These are phyloP conservation scores for Lasaia peninsularis DNA, from an alignment of 1,140 invertebrate genomes.

Conservation along the genomic window DNA sequence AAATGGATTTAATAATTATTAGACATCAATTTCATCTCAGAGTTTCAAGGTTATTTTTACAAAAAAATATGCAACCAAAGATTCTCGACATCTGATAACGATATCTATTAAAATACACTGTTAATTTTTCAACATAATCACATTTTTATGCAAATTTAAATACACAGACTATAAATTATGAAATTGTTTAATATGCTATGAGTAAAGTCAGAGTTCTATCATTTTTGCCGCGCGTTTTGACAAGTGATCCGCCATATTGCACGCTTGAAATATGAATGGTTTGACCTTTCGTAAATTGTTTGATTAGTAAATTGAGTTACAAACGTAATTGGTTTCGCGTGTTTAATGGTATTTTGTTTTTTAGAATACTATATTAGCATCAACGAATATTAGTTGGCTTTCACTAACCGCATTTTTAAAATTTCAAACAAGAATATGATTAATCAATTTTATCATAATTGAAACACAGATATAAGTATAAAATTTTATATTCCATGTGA, in stretches of 20 bases:
- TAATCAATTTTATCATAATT: neutral
- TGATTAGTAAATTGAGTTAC: conserved; percentile 12
- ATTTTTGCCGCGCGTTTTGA: conserved; percentile 11
- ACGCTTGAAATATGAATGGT: conserved; percentile 7
- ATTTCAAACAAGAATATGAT: neutral
- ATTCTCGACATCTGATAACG: neutral
- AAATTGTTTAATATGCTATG: neutral
- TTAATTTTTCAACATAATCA: neutral
- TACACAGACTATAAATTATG: conserved; percentile 7
- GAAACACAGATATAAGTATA: neutral
- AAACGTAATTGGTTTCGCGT: conserved; percentile 8
- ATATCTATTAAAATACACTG: neutral
- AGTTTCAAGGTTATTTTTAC: no score
- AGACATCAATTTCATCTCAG: no score
- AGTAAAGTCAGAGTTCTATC: neutral
- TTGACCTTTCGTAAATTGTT: conserved; percentile 10
- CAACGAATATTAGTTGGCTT: neutral
- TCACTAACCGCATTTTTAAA: neutral
- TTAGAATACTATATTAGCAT: neutral
- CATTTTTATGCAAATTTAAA: neutral
- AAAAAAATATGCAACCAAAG: neutral
- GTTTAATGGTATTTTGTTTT: neutral
- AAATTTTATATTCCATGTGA: no score
- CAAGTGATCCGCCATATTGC: conserved; percentile 11
- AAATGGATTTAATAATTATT: no score